phyloP scores from a whole-genome alignment of 2,888 invertebrate species.

The Chorisops tibialis region DNA sequence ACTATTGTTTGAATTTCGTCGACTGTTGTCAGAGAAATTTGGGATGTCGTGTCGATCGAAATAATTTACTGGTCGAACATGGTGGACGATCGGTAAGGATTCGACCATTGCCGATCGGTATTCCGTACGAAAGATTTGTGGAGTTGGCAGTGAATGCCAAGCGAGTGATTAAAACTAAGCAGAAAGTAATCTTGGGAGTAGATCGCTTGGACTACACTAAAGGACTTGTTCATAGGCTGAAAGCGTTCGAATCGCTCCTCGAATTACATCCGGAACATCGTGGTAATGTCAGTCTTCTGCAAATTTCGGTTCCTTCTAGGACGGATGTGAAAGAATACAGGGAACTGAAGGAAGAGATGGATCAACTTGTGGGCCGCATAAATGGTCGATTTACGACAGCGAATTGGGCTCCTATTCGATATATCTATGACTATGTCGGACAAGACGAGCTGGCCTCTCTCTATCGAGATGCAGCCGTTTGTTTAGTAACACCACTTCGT shows the following conservation, averaged over 20 bases:
- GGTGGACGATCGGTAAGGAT: slow-evolving; percentile 82
- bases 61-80: slow-evolving; percentile 80
- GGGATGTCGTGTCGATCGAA: slow-evolving; percentile 84
- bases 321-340: slow-evolving; percentile 89
- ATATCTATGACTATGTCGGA: slow-evolving; percentile 83
- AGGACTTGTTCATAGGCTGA: slow-evolving; percentile 77
- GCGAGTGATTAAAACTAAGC: slow-evolving; percentile 66
- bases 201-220: slow-evolving; percentile 89
- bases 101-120: slow-evolving; percentile 82
- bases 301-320: slow-evolving; percentile 84
- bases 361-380: slow-evolving; percentile 78
- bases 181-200: slow-evolving; percentile 81
- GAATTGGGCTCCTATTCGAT: slow-evolving; percentile 85
- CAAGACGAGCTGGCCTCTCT: slow-evolving; percentile 84
- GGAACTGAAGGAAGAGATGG: slow-evolving; percentile 86
- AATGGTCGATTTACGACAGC: slow-evolving; percentile 87
- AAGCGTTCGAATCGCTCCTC: slow-evolving; percentile 77
- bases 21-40: slow-evolving; percentile 85
- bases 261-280: slow-evolving; percentile 82
- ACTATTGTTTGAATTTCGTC: slow-evolving; percentile 87
- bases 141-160: slow-evolving; percentile 70
- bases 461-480: slow-evolving; percentile 82
- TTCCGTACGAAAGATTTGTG: slow-evolving; percentile 83
- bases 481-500: slow-evolving; percentile 79
- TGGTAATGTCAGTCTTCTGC: slow-evolving; percentile 75